Evolutionary conservation across 2,888 invertebrate genomes (phyloP).

Genomic region (Cotesia congregata): DNA sequence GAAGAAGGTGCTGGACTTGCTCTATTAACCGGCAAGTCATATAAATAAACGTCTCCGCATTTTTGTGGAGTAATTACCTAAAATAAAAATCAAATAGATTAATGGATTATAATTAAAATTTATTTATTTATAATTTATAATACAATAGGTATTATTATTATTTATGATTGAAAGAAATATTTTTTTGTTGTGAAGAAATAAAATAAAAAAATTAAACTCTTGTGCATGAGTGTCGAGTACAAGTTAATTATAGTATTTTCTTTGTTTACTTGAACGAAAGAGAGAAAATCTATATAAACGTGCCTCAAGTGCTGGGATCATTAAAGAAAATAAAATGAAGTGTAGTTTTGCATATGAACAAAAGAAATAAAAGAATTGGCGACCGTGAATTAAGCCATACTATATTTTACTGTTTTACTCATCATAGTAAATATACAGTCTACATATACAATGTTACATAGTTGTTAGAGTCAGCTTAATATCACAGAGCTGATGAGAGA

Average conservation of each 20-base stretch:
- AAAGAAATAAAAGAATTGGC: constrained; percentile 15
- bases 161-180: constrained; percentile 10
- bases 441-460: constrained; percentile 47
- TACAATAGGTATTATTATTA: not conserved
- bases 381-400: constrained; percentile 55
- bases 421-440: constrained; percentile 40
- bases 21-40: constrained; percentile 75
- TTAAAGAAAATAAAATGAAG: constrained; percentile 13
- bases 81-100: constrained; percentile 48
- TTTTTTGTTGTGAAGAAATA: constrained; percentile 5
- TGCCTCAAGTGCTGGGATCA: not conserved
- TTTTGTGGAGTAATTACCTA: constrained; percentile 81
- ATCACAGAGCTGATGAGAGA: constrained; percentile 32
- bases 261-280: constrained; percentile 19
- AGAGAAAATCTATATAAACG: constrained; percentile 17
- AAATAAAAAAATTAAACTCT: constrained; percentile 1
- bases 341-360: not conserved
- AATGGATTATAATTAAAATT: not conserved
- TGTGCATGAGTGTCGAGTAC: not conserved
- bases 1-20: constrained; percentile 65
- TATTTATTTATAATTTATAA: no score
- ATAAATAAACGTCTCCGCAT: constrained; percentile 81
- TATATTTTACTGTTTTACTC: constrained; percentile 55
- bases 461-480: constrained; percentile 49
- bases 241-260: constrained; percentile 24